Evolutionary conservation across 2,888 invertebrate genomes (phyloP).

Genomic region (Apodemia mormo): DNA sequence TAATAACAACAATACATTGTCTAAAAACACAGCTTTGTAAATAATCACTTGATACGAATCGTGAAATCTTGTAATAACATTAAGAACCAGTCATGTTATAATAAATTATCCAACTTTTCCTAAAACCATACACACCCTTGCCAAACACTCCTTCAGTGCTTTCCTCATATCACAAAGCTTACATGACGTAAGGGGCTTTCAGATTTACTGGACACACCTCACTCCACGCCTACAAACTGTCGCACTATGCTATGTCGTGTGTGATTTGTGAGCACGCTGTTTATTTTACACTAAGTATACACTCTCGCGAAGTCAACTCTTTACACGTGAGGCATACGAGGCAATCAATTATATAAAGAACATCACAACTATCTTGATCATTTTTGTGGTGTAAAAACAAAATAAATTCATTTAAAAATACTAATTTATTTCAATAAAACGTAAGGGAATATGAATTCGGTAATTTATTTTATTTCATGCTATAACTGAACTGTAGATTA

Average conservation of each 20-base stretch:
- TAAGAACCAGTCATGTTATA: background rate
- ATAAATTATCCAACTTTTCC: background rate
- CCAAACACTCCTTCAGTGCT: slow-evolving; percentile 15
- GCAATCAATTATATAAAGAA: too few relatives aligned
- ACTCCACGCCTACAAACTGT: slow-evolving; percentile 18
- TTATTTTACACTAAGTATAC: background rate
- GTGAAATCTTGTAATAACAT: background rate
- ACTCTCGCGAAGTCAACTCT: background rate
- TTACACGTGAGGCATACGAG: background rate
- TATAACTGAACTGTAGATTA: too few relatives aligned
- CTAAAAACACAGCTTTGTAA: too few relatives aligned
- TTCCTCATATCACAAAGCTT: slow-evolving; percentile 11
- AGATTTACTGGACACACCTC: slow-evolving; percentile 19
- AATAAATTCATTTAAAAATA: too few relatives aligned
- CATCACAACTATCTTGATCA: too few relatives aligned
- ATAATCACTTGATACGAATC: background rate
- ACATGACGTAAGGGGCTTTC: slow-evolving; percentile 17
- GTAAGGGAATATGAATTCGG: too few relatives aligned
- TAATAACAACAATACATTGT: too few relatives aligned
- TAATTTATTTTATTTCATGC: too few relatives aligned
- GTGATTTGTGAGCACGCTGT: slow-evolving; percentile 15
- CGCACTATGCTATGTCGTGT: slow-evolving; percentile 16
- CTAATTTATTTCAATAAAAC: too few relatives aligned
- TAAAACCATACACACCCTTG: background rate
- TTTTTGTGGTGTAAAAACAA: too few relatives aligned